Percentiles rank a stretch among this genome's conserved stretches.
Conservation (phyloP, 2,888 invertebrate genomes). For the Nymphalis polychloros region DNA sequence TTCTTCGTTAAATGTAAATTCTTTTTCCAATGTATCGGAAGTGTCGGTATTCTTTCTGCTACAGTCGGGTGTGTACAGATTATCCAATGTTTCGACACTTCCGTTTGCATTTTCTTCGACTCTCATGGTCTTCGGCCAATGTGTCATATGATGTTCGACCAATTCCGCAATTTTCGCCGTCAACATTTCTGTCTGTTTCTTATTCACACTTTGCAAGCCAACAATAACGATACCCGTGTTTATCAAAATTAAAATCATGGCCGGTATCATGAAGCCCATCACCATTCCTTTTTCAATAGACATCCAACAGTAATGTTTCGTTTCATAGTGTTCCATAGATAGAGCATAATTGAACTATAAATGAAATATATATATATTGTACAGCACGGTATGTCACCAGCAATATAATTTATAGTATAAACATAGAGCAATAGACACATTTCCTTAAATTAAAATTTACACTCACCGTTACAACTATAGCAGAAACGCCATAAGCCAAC, state of each 20-base stretch:
- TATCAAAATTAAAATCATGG: conserved; percentile 84
- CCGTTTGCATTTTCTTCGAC: conserved; percentile 53
- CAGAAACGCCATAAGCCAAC: conserved; percentile 84
- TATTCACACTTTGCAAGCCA: conserved; percentile 75
- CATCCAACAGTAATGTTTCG: conserved; percentile 88
- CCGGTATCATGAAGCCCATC: conserved; percentile 88
- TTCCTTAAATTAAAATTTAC: not conserved
- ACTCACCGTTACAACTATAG: conserved; percentile 85
- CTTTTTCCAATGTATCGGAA: conserved; percentile 69
- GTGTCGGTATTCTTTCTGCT: conserved; percentile 74
- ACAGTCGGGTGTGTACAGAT: conserved; percentile 65
- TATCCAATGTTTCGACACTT: conserved; percentile 65
- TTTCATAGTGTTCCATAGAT: conserved; percentile 87
- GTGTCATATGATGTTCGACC: conserved; percentile 69
- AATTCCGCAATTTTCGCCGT: conserved; percentile 73
- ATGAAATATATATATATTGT: conserved; percentile 2
- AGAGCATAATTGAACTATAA: conserved; percentile 83
- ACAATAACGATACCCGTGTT: conserved; percentile 83
- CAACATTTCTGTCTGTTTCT: conserved; percentile 71
- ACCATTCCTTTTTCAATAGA: conserved; percentile 89
- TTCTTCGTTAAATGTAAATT: conserved; percentile 66
- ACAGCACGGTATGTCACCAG: not conserved
- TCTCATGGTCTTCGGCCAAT: conserved; percentile 64
- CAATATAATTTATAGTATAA: not conserved
- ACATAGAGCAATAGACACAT: not conserved